A percentile compares a stretch with the other conserved stretches of the same genome.
phyloP scores from a whole-genome alignment of 2,113 vertebrate genomes.

The Gorsachius goisagi region DNA sequence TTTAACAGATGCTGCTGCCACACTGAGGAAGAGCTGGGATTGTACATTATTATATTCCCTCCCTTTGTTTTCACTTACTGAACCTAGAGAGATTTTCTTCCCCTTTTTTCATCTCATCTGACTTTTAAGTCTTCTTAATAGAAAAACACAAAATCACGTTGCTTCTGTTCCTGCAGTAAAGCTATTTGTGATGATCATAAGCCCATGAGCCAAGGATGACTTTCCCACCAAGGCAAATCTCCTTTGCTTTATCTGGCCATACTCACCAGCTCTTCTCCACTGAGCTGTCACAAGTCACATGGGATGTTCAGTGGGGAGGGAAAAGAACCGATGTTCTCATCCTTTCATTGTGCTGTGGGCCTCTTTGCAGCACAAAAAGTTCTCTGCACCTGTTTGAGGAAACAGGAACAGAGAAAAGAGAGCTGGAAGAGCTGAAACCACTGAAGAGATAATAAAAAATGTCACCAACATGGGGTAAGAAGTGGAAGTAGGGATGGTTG shows the following conservation, averaged over 20 bases:
- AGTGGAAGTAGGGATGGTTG: background rate
- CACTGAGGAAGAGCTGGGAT: constrained; percentile 18
- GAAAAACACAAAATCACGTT: background rate
- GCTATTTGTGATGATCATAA: background rate
- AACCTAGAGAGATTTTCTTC: background rate
- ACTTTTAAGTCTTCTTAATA: background rate
- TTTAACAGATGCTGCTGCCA: constrained; percentile 44
- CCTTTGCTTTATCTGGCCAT: background rate
- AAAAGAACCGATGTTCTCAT: background rate
- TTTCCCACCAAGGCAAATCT: background rate
- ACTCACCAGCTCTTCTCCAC: background rate
- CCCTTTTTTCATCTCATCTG: background rate
- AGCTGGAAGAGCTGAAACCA: background rate
- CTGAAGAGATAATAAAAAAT: background rate
- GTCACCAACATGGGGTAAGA: background rate
- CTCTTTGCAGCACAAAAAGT: background rate
- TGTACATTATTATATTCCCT: background rate
- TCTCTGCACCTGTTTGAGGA: background rate
- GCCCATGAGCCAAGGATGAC: background rate
- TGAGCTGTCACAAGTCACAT: background rate
- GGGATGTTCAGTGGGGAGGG: background rate
- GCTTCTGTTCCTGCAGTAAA: background rate
- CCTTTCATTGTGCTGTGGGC: background rate
- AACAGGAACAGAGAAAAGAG: background rate
- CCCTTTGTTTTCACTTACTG: background rate